Percentiles rank a stretch among this genome's conserved stretches.
Conservation (phyloP, 2,113 vertebrate species). For the Alethe diademata region DNA sequence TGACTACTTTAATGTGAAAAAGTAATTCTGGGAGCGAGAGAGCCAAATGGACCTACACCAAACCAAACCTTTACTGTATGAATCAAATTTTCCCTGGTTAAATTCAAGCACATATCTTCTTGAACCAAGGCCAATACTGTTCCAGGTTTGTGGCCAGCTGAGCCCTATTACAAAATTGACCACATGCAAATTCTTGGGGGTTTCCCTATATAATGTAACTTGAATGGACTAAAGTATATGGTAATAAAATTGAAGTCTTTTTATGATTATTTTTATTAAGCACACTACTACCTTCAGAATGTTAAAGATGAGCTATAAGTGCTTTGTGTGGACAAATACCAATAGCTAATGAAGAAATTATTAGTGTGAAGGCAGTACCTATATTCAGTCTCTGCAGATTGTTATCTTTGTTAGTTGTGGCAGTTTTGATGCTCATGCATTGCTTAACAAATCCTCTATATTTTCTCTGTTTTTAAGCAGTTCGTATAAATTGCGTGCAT, state of each 20-base stretch:
- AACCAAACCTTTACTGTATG: conserved; percentile 72
- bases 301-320: neutral
- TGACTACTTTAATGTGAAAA: conserved; percentile 71
- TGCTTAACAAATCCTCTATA: neutral
- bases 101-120: conserved; percentile 72
- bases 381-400: neutral
- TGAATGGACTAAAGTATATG: conserved; percentile 46
- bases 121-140: conserved; percentile 48
- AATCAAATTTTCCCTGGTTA: conserved; percentile 76
- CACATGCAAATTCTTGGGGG: conserved; percentile 73
- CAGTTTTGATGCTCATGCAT: neutral
- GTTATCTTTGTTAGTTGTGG: neutral
- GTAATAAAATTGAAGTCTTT: conserved; percentile 56
- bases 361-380: neutral
- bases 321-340: neutral
- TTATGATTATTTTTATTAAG: conserved; percentile 49
- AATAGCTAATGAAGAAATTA: conserved; percentile 2
- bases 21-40: conserved; percentile 57
- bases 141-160: conserved; percentile 68
- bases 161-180: conserved; percentile 73
- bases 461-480: neutral
- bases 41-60: conserved; percentile 76
- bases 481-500: neutral
- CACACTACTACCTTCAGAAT: neutral
- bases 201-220: conserved; percentile 66